These are phyloP conservation scores for Melitaea cinxia DNA, from an alignment of 1,140 invertebrate species.

Conservation along the genomic window DNA sequence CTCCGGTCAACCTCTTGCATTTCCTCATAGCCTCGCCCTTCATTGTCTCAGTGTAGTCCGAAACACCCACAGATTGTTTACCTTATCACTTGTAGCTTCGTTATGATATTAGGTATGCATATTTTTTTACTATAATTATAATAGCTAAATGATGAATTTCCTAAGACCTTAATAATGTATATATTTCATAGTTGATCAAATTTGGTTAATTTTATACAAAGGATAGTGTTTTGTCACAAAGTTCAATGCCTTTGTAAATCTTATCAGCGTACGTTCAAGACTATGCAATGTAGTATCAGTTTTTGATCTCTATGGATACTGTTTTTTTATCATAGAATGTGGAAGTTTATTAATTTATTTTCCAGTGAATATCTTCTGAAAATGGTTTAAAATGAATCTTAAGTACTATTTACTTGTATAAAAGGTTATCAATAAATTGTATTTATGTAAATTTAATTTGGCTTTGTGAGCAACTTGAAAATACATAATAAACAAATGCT, in stretches of 20 bases:
- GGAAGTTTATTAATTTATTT: slow-evolving; percentile 60
- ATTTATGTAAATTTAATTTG: slow-evolving; percentile 80
- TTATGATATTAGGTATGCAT: slow-evolving; percentile 80
- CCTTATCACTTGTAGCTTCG: slow-evolving; percentile 75
- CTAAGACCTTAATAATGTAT: slow-evolving; percentile 71
- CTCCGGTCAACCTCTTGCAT: slow-evolving; percentile 56
- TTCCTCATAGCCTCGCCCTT: slow-evolving; percentile 63
- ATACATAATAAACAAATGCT: slow-evolving; percentile 80
- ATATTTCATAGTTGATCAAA: slow-evolving; percentile 76
- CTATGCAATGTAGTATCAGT: slow-evolving; percentile 54
- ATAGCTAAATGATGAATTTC: slow-evolving; percentile 69
- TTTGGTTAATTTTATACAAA: slow-evolving; percentile 80
- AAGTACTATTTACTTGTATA: slow-evolving; percentile 77
- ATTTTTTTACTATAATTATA: slow-evolving; percentile 80
- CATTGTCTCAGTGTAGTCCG: slow-evolving; percentile 50
- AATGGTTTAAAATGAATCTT: slow-evolving; percentile 67
- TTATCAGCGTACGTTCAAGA: slow-evolving; percentile 57
- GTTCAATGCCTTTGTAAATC: slow-evolving; percentile 65
- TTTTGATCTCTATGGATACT: slow-evolving; percentile 73
- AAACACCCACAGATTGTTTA: slow-evolving; percentile 62
- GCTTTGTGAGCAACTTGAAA: slow-evolving; percentile 79
- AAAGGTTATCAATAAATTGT: slow-evolving; percentile 75
- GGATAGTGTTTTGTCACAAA: slow-evolving; percentile 71
- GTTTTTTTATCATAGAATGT: slow-evolving; percentile 57
- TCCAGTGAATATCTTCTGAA: slow-evolving; percentile 56